Base-by-base conservation (phyloP, 1,140 invertebrate species). In the Liolophura sinensis region DNA sequence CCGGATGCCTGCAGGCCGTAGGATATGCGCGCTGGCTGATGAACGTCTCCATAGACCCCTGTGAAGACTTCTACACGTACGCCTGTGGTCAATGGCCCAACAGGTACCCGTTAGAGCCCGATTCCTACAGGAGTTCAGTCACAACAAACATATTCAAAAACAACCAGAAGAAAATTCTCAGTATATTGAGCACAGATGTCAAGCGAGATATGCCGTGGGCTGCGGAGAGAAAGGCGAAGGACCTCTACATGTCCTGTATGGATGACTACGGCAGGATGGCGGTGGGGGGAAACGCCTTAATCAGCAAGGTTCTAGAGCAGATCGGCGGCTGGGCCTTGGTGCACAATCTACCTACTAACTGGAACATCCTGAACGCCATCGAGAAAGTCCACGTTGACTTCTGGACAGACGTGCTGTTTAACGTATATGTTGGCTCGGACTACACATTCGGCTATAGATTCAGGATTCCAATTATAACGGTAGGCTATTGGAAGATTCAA, bases 1-100 rank as follows among this genome's bases (percentile, higher is more conserved):
- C 70, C 12, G 24, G 67, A 1, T 82, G 80, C 59, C 65, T 81
- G n/a, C 73, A 77, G 60, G 71, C 71, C 12, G 73, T 73, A 0
- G 61, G 74, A 0, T 74, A 75, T 31, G 68, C 67, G 1, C 64
- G 76, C 25, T 62, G 65, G 18, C 72, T 74, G 49, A 85, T 87
- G 83, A 86, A 87, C 70, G 70, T 70, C 15, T 78, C 78, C 16
- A 78, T 86, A 0, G 81, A 88, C 62, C 88, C 88, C 0, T 89
- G 88, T 76, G 81, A 84, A 6, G 83, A 89, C 78, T 89, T 89
- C 74, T 87, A 85, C 73, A 72, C 85, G 55, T 89, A 86, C 66
- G 86, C 88, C 1, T 89, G 88, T 73, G 87, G 88, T 7, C 66
- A 70, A 20, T 82, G 76, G 62, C 55, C 55, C 3, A 62, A 7